Conservation (phyloP, 2,113 vertebrate genomes). For the Rhombomys opimus region DNA sequence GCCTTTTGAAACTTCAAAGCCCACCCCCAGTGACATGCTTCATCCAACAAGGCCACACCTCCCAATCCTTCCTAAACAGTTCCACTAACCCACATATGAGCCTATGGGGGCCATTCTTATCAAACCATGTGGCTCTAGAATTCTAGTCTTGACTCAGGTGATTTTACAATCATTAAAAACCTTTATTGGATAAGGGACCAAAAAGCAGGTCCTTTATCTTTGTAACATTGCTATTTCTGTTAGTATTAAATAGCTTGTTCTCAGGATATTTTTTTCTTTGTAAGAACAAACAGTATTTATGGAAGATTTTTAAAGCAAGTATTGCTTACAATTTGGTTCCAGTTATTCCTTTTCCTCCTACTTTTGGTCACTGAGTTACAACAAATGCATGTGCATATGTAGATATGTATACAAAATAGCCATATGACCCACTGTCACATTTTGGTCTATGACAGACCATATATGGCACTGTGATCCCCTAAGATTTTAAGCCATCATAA, state of each 20-base stretch:
- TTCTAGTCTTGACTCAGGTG: neutral
- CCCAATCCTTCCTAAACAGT: neutral
- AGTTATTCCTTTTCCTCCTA: neutral
- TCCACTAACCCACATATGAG: neutral
- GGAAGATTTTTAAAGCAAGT: neutral
- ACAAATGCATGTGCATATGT: neutral
- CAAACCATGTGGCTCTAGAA: neutral
- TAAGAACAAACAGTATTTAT: neutral
- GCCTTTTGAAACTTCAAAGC: neutral
- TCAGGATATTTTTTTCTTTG: neutral
- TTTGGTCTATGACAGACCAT: neutral
- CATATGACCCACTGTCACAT: neutral
- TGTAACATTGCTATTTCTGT: neutral
- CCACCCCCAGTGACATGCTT: neutral
- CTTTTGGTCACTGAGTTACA: neutral
- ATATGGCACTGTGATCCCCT: neutral
- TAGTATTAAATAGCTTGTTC: neutral
- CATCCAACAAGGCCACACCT: neutral
- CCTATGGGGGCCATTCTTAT: neutral
- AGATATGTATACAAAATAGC: neutral
- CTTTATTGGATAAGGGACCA: neutral
- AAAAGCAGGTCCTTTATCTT: neutral
- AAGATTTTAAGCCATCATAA: neutral
- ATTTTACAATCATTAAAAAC: constrained; percentile 4
- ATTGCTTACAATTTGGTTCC: neutral